phyloP scores from a whole-genome alignment of 1,140 invertebrate genomes.

The Dendroctonus ponderosae region DNA sequence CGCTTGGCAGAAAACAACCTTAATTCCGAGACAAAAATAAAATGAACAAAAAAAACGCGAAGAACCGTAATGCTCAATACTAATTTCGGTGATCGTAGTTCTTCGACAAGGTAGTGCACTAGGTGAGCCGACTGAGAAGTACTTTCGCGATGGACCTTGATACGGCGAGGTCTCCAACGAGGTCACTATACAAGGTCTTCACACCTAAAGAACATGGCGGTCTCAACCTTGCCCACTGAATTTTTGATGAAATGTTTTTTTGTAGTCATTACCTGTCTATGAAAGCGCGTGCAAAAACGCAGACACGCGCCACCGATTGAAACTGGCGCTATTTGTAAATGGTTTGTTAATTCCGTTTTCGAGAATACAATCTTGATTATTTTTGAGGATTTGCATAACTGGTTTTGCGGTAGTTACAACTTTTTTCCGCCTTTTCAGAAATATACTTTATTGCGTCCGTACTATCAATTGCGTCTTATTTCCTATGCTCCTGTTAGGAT shows the following conservation, averaged over 20 bases:
- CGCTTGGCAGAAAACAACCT: background rate
- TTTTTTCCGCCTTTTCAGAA: too few relatives aligned
- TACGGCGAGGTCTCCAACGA: constrained; percentile 41
- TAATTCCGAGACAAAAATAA: background rate
- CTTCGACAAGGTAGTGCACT: constrained; percentile 31
- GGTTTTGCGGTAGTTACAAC: too few relatives aligned
- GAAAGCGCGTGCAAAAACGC: background rate
- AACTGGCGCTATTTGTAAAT: background rate
- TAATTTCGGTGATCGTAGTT: constrained; percentile 20
- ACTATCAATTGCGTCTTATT: too few relatives aligned
- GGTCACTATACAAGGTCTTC: constrained; percentile 44
- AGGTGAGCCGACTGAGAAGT: constrained; percentile 28
- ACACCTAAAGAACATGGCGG: constrained; percentile 42
- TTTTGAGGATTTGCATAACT: too few relatives aligned
- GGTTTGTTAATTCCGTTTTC: too few relatives aligned
- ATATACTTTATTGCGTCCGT: too few relatives aligned
- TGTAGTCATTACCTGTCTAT: constrained; percentile 3
- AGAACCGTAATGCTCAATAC: constrained; percentile 1
- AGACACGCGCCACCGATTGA: background rate
- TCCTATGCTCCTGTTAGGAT: too few relatives aligned
- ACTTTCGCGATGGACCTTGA: constrained; percentile 42
- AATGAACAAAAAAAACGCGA: background rate
- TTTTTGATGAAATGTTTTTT: constrained; percentile 33
- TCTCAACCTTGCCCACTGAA: constrained; percentile 33
- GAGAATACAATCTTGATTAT: too few relatives aligned